Base-by-base conservation (phyloP, 2,888 invertebrate species). In the Xylota segnis region DNA sequence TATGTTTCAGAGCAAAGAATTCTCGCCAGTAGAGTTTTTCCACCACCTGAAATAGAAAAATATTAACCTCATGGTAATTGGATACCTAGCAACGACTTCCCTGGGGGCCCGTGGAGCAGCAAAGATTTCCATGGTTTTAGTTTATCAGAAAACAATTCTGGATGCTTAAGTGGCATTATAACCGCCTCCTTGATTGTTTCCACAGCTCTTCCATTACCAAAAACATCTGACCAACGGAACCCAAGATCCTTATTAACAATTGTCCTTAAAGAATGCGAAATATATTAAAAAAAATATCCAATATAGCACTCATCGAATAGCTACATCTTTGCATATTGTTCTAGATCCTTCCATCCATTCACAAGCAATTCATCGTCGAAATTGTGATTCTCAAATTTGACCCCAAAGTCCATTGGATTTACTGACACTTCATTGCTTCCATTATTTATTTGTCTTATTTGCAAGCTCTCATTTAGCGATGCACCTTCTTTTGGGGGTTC, bases 1-100 rank as follows among this genome's bases (percentile, higher is more conserved):
- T 90, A 88, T 87, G 96, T 96, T 92, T 98, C 97, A 0, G 95
- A 94, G 4, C 98, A 98, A 1, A 97, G 95, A 0, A 97, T 97
- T 91, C 96, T 96, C 0, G 98, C 98, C 88, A 98, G 92, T 90
- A 97, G 93, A 0, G 98, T 98, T 93, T 98, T 98, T 88, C 97
- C 97, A 34, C 96, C 96, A 88, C 97, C 96, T 89, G 37, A 59
- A 61, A 37, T 27, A 32, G 32, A 10, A 43, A 10, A 58, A n/a
- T 27, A 18, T 5, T 63, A 0, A 58, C 6, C 27, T 5, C 12
- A 1, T 12, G 45, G 61, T 86, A 50, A 63, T 14, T 10, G 1
- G 0, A 34, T 56, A 16, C 0, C 9, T 61, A 0, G 32, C 12
- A 52, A 37, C 56, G 29, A 7, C 68, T 70, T 72, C 79, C 92